A percentile compares a stretch with the other conserved stretches of the same genome.
phyloP scores from a whole-genome alignment of 2,797 vertebrate species.

The Pangasius larnaudii region DNA sequence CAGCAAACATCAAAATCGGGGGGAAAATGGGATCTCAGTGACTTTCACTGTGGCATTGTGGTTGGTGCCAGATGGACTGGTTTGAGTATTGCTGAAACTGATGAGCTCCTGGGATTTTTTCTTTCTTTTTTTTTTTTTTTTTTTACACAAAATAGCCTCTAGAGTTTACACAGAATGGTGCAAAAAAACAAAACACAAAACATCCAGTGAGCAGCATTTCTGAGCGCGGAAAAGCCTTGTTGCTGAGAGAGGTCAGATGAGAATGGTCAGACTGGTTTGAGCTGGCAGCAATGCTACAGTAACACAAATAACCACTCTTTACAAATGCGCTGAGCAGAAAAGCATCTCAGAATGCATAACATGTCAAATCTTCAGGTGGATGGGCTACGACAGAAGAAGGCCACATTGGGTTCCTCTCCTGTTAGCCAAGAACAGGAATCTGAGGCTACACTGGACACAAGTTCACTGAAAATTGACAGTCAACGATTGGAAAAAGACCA shows the following conservation, averaged over 20 bases:
- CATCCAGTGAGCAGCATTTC: neutral
- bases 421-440: neutral
- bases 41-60: neutral
- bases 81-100: neutral
- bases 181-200: neutral
- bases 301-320: neutral
- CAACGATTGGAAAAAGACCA: neutral
- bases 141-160: neutral
- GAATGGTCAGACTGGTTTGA: neutral
- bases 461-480: neutral
- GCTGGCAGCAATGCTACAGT: neutral
- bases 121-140: neutral
- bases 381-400: neutral
- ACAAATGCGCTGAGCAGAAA: neutral
- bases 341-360: neutral
- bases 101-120: neutral
- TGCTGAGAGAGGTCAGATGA: neutral
- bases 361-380: neutral
- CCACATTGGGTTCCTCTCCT: neutral
- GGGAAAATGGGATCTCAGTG: neutral
- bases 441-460: neutral
- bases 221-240: neutral
- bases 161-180: neutral
- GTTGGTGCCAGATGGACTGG: neutral
- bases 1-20: neutral